Conservation (phyloP, 2,113 vertebrate genomes). For the Pygoscelis adeliae region DNA sequence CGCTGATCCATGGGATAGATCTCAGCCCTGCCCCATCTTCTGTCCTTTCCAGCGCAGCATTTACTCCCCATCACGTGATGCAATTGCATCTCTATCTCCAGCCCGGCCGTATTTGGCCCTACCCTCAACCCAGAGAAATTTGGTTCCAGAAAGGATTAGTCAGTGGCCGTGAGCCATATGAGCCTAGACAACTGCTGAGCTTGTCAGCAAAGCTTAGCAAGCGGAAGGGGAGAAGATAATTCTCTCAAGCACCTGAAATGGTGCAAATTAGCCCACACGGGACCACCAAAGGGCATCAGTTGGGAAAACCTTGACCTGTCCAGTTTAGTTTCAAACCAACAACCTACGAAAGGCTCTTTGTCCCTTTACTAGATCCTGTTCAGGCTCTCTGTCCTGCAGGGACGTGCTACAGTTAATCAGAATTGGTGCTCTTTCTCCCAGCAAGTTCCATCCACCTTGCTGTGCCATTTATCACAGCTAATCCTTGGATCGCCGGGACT, state of each 20-base stretch:
- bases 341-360: background rate
- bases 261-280: background rate
- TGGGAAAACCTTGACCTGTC: background rate
- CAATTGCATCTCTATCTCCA: background rate
- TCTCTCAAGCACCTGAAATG: background rate
- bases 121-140: background rate
- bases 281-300: background rate
- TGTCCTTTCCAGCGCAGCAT: rapidly evolving
- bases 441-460: rapidly evolving
- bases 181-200: background rate
- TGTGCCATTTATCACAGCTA: rapidly evolving
- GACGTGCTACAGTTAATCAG: background rate
- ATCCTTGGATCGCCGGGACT: background rate
- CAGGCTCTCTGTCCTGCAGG: background rate
- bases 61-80: background rate
- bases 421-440: background rate
- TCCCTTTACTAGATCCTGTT: background rate
- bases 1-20: background rate
- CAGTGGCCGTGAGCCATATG: background rate
- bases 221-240: background rate
- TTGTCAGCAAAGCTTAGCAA: background rate
- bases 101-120: background rate
- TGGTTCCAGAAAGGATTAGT: background rate
- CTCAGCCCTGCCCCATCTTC: background rate
- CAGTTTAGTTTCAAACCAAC: background rate